Evolutionary conservation across 2,888 invertebrate species (phyloP).

Genomic region (Tinea pellionella): DNA sequence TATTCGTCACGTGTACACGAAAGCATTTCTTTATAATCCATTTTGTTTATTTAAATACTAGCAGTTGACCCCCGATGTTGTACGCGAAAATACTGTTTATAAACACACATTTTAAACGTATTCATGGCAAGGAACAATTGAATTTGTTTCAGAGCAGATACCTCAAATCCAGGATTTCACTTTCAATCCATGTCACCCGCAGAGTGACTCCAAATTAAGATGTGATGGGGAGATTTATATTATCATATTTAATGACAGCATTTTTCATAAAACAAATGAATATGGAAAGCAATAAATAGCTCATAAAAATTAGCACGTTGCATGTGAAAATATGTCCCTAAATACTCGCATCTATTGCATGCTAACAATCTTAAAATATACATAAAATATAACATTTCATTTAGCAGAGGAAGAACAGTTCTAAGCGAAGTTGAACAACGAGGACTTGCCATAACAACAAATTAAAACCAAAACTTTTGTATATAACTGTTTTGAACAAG

Average conservation of each 20-base stretch:
- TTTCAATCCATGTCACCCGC: too few relatives aligned
- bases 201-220: too few relatives aligned
- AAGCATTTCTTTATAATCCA: background rate
- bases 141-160: too few relatives aligned
- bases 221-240: too few relatives aligned
- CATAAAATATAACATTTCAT: background rate
- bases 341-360: background rate
- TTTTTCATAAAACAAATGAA: too few relatives aligned
- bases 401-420: background rate
- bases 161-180: too few relatives aligned
- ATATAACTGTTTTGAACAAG: background rate
- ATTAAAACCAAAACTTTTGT: background rate
- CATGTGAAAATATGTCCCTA: background rate
- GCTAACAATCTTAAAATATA: background rate
- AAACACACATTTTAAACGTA: too few relatives aligned
- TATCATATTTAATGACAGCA: too few relatives aligned
- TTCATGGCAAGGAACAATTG: too few relatives aligned
- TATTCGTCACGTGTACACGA: background rate
- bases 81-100: too few relatives aligned
- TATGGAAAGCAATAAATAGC: constrained; percentile 2
- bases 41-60: too few relatives aligned
- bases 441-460: background rate
- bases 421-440: background rate
- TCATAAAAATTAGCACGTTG: background rate
- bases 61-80: too few relatives aligned